Conservation (phyloP, 1,140 invertebrate genomes). For the Zaprionus kolodkinae region DNA sequence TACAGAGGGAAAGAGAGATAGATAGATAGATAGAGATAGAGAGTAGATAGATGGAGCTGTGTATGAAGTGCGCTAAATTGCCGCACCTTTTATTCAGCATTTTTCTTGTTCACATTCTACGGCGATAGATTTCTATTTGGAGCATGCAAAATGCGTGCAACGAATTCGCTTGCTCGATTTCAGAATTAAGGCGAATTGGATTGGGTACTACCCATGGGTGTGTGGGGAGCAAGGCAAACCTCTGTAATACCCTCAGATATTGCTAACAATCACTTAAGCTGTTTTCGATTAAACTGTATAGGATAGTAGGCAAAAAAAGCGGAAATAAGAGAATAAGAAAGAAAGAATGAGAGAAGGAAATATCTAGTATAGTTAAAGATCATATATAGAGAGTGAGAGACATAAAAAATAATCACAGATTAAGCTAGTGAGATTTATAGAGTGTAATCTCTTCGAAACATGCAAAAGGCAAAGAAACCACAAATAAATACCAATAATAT, state of each 20-base stretch:
- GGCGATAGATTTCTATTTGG: conserved; percentile 18
- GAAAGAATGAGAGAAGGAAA: neutral
- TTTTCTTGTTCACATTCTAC: conserved; percentile 33
- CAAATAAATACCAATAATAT: no score
- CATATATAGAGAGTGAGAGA: neutral
- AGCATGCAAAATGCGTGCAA: conserved; percentile 55
- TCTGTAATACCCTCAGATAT: neutral
- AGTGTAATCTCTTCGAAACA: no score
- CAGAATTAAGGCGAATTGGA: neutral
- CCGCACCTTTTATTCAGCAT: conserved; percentile 4
- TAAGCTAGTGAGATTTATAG: no score
- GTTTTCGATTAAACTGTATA: neutral
- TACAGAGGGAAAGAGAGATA: neutral
- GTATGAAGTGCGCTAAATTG: conserved; percentile 43
- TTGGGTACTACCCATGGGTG: neutral
- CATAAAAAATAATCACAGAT: neutral
- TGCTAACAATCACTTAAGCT: neutral
- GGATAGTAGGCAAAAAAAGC: neutral
- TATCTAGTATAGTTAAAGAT: neutral
- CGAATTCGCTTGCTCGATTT: conserved; percentile 21
- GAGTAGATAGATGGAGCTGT: neutral
- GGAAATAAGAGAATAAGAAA: neutral
- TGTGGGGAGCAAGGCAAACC: neutral
- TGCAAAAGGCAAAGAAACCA: neutral
- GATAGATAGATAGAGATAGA: neutral